Conservation (phyloP, 2,888 invertebrate species). For the Eugnorisma glareosa region DNA sequence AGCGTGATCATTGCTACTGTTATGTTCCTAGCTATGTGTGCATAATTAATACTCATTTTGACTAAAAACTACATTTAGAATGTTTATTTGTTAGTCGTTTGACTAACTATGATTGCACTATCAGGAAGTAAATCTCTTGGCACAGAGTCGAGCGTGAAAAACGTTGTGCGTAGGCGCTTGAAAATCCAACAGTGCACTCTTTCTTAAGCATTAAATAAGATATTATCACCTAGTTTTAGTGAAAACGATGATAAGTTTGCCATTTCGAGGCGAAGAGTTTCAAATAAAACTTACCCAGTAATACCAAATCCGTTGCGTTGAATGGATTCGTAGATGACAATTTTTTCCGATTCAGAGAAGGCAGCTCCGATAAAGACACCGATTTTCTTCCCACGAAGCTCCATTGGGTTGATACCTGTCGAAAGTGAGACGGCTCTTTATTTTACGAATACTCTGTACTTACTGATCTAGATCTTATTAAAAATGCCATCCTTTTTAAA, state of each 20-base stretch:
- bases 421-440: not conserved
- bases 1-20: not conserved
- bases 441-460: not conserved
- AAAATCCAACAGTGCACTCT: not conserved
- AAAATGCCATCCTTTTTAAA: not conserved
- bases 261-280: not conserved
- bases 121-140: not conserved
- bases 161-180: too few relatives aligned
- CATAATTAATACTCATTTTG: not conserved
- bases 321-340: constrained; percentile 75
- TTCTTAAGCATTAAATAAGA: not conserved
- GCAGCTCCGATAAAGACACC: constrained; percentile 73
- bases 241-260: not conserved
- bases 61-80: not conserved
- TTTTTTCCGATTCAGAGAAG: constrained; percentile 90
- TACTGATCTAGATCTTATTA: too few relatives aligned
- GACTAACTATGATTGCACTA: not conserved
- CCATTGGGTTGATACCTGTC: constrained; percentile 42
- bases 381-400: constrained; percentile 52
- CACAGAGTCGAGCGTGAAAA: not conserved
- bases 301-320: constrained; percentile 70
- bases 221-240: not conserved
- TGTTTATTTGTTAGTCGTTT: too few relatives aligned
- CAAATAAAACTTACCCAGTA: constrained; percentile 33
- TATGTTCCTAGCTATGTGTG: not conserved